phyloP scores from a whole-genome alignment of 2,797 vertebrate species.

The Schizothorax lantsangensis region DNA sequence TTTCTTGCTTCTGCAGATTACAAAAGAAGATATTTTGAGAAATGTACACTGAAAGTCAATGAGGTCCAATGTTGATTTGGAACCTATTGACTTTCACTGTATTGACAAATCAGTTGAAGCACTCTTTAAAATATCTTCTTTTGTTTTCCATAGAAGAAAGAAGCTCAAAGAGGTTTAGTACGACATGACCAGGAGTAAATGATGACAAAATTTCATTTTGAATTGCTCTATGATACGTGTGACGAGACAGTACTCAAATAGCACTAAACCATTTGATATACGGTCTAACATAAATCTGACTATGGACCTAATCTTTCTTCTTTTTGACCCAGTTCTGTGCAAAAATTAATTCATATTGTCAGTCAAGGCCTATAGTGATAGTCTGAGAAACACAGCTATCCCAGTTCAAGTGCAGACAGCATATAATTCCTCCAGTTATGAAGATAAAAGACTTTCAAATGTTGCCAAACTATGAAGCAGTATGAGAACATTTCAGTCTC shows the following conservation, averaged over 20 bases:
- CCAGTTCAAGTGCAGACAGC: slow-evolving; percentile 41
- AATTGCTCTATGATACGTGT: slow-evolving; percentile 11
- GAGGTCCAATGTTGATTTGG: background rate
- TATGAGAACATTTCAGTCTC: slow-evolving; percentile 33
- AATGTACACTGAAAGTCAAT: slow-evolving; percentile 1
- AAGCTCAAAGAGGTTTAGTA: background rate
- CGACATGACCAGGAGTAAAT: background rate
- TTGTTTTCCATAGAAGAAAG: background rate
- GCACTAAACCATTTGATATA: slow-evolving; percentile 29
- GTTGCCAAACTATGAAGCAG: slow-evolving; percentile 35
- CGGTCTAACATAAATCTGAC: slow-evolving; percentile 29
- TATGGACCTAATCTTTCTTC: slow-evolving; percentile 5
- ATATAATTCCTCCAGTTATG: slow-evolving; percentile 35
- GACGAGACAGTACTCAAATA: background rate
- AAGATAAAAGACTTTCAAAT: slow-evolving; percentile 45
- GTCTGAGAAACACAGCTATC: slow-evolving; percentile 41
- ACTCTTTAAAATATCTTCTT: background rate
- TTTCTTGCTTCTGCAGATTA: background rate
- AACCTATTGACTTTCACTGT: background rate
- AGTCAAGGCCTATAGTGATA: slow-evolving; percentile 31
- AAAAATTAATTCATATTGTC: slow-evolving; percentile 30
- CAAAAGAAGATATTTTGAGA: background rate
- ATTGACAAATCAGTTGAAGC: background rate
- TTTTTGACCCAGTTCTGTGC: slow-evolving; percentile 18
- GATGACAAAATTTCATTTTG: background rate